Conservation (phyloP, 2,888 invertebrate species). For the Calliopum simillimum region DNA sequence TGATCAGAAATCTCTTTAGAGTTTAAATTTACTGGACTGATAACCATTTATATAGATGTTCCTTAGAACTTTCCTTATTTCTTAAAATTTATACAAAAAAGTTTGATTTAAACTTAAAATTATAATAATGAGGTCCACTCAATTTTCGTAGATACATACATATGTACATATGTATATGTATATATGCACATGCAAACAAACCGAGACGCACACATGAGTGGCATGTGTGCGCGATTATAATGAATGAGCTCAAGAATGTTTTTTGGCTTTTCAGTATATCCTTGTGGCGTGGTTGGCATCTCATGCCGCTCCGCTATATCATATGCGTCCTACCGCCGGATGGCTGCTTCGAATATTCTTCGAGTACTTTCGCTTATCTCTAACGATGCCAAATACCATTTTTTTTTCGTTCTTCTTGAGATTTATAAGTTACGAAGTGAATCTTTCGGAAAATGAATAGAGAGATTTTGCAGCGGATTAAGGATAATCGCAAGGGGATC, state of each 20-base stretch:
- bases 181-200: too few species aligned
- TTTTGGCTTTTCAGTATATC: conserved; percentile 2
- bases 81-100: too few species aligned
- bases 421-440: conserved; percentile 17
- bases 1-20: too few species aligned
- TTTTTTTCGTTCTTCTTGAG: neutral
- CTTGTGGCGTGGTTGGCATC: neutral
- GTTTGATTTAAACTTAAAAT: too few species aligned
- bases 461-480: conserved; percentile 21
- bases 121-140: too few species aligned
- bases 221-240: conserved; percentile 20
- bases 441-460: neutral
- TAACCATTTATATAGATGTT: too few species aligned
- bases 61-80: too few species aligned
- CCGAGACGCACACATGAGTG: conserved; percentile 4
- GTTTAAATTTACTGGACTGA: too few species aligned
- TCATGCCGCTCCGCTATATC: neutral
- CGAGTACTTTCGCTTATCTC: conserved; percentile 11
- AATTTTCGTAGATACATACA: too few species aligned
- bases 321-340: neutral
- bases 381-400: neutral
- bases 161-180: too few species aligned
- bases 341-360: neutral
- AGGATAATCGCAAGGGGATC: conserved; percentile 23
- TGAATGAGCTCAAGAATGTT: conserved; percentile 23